A percentile compares a stretch with the other conserved stretches of the same genome.
phyloP scores from a whole-genome alignment of 1,140 invertebrate genomes.

The Drosophila aff. region DNA sequence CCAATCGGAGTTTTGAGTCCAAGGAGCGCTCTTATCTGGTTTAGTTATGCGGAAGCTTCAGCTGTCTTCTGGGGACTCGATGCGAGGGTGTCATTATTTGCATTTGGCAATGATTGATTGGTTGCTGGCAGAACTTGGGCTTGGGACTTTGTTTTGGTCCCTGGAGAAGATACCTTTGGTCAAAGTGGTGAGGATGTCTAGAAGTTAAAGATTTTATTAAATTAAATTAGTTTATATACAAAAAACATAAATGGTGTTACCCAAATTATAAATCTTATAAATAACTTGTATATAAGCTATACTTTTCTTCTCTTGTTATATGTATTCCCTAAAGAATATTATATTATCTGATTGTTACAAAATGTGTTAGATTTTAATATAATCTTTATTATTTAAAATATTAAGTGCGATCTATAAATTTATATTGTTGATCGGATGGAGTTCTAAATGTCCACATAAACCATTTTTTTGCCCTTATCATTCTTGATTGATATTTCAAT shows the following conservation, averaged over 20 bases:
- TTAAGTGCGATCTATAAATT: neutral
- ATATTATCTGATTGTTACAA: neutral
- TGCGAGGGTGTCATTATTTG: conserved; percentile 59
- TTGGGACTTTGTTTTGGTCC: neutral
- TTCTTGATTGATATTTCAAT: neutral
- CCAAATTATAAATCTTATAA: neutral
- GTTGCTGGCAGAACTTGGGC: neutral
- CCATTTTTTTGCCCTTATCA: neutral
- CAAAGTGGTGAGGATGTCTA: neutral
- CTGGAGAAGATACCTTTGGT: neutral
- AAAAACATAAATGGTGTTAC: neutral
- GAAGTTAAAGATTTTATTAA: neutral
- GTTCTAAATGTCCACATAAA: neutral
- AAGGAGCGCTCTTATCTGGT: conserved; percentile 31
- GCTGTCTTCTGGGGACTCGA: neutral
- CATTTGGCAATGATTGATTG: conserved; percentile 66
- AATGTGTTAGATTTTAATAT: neutral
- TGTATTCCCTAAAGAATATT: neutral
- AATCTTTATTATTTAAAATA: too few species aligned
- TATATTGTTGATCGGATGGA: fast-evolving
- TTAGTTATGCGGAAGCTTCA: conserved; percentile 63
- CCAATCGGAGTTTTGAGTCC: conserved; percentile 36
- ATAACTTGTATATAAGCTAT: too few species aligned
- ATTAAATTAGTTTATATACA: neutral
- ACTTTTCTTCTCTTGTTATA: too few species aligned